A percentile compares a stretch with the other conserved stretches of the same genome.
These are phyloP conservation scores for Drosophila tripunctata DNA, from an alignment of 2,888 invertebrate genomes.

Conservation along the genomic window DNA sequence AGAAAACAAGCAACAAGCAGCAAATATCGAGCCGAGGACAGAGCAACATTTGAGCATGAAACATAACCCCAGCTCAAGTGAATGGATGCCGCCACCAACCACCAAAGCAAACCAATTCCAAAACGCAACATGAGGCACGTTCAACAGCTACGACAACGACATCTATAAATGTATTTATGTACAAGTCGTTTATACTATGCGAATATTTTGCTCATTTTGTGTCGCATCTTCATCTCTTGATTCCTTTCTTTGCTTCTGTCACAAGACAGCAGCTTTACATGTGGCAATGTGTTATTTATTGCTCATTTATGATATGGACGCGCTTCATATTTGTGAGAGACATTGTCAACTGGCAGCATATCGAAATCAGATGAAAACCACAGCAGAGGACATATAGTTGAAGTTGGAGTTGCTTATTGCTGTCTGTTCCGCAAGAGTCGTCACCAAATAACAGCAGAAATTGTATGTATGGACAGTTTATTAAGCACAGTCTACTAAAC, in stretches of 20 bases:
- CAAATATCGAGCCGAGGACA: no score
- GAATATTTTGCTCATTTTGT: conserved; percentile 1
- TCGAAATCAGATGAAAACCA: conserved; percentile 31
- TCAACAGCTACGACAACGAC: conserved; percentile 59
- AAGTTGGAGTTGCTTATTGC: background rate
- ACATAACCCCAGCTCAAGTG: conserved; percentile 11
- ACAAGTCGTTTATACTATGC: conserved; percentile 6
- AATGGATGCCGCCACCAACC: background rate
- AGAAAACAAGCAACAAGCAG: conserved; percentile 17
- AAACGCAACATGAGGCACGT: conserved; percentile 43
- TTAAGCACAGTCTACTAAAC: background rate
- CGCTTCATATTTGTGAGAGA: conserved; percentile 62
- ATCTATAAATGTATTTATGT: conserved; percentile 55
- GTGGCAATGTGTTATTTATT: conserved; percentile 78
- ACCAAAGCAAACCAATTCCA: conserved; percentile 7
- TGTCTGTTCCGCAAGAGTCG: background rate
- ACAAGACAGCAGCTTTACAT: conserved; percentile 48
- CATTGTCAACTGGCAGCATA: conserved; percentile 58
- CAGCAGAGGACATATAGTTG: conserved; percentile 1
- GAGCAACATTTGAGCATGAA: conserved; percentile 3
- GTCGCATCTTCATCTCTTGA: conserved; percentile 25
- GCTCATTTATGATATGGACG: conserved; percentile 79
- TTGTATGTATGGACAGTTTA: conserved; percentile 1
- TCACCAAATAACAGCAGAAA: background rate
- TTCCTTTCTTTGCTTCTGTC: conserved; percentile 4